Conservation (phyloP, 2,797 vertebrate species). For the Acanthurus tractus region DNA sequence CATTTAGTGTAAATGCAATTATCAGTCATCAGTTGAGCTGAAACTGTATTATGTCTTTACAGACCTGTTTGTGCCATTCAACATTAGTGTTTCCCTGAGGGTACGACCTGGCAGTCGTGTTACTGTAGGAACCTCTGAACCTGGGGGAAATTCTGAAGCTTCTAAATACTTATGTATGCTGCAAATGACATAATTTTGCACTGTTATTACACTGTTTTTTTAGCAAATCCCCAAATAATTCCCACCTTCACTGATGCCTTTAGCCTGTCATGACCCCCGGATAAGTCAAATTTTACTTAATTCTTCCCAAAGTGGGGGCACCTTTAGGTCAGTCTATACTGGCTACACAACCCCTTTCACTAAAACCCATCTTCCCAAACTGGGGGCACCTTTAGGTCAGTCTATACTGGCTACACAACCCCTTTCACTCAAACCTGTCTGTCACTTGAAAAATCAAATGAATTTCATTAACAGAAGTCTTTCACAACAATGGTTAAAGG, state of each 20-base stretch:
- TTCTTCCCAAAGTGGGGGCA: not conserved
- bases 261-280: not conserved
- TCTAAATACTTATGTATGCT: not conserved
- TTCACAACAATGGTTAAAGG: not conserved
- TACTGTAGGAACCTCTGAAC: constrained; percentile 35
- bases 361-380: not conserved
- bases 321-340: not conserved
- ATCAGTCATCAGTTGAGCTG: not conserved
- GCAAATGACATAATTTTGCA: not conserved
- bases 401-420: not conserved
- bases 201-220: not conserved
- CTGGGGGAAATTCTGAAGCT: not conserved
- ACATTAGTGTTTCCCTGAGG: constrained; percentile 16
- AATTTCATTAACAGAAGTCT: not conserved
- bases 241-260: not conserved
- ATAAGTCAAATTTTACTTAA: not conserved
- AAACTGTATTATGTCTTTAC: not conserved
- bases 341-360: not conserved
- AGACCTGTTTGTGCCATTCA: not conserved
- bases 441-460: not conserved
- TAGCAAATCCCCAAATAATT: not conserved
- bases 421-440: not conserved
- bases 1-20: not conserved
- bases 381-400: not conserved
- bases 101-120: not conserved